These are phyloP conservation scores for Sebastes taczanowskii DNA, from an alignment of 2,797 vertebrate species.

Conservation along the genomic window DNA sequence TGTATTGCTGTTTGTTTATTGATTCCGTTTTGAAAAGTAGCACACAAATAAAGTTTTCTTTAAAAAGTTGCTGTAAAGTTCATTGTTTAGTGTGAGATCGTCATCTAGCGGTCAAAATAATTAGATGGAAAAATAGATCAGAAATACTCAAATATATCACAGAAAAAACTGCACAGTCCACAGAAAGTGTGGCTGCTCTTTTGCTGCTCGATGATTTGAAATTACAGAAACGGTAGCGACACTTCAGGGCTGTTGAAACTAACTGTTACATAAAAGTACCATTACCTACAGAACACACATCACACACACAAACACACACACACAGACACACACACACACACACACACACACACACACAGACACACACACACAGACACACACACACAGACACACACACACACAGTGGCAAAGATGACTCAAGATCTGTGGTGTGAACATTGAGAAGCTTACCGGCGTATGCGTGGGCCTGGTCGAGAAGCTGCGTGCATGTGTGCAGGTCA, in stretches of 20 bases:
- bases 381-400: not conserved
- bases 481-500: conserved; percentile 92
- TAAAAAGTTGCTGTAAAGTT: fast-evolving
- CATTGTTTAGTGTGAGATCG: no score
- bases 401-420: conserved; percentile 10
- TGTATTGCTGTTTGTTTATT: no score
- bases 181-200: no score
- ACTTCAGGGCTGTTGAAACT: not conserved
- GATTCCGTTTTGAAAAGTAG: no score
- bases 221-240: no score
- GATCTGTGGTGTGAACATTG: not conserved
- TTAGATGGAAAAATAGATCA: no score
- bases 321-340: no score
- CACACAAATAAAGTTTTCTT: fast-evolving
- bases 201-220: no score
- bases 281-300: not conserved
- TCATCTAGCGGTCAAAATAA: no score
- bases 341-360: not conserved
- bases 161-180: no score
- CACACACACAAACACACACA: no score
- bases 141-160: no score
- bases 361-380: not conserved
- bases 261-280: not conserved
- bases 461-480: conserved; percentile 92
- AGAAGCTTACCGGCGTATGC: conserved; percentile 90